These are phyloP conservation scores for Tenebrosternarchus preto DNA, from an alignment of 2,113 vertebrate species.

Conservation along the genomic window DNA sequence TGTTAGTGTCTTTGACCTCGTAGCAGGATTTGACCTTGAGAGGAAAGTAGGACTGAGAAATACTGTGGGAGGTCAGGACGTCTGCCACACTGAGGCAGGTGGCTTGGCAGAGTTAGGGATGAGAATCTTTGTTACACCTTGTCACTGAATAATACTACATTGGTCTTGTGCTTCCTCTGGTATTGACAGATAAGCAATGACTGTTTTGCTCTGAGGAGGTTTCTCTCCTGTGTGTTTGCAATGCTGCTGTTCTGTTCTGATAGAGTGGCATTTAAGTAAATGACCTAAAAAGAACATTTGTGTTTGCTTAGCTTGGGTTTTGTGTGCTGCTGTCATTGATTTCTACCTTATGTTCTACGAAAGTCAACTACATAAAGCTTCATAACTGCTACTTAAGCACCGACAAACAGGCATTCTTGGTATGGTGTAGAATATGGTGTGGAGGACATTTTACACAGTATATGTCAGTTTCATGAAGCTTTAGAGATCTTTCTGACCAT, in stretches of 20 bases:
- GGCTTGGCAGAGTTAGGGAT: slow-evolving; percentile 23
- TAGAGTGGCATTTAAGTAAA: slow-evolving; percentile 11
- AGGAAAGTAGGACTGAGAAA: slow-evolving; percentile 17
- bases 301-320: neutral
- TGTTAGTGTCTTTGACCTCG: slow-evolving; percentile 46
- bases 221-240: slow-evolving; percentile 13
- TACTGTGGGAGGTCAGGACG: slow-evolving; percentile 29
- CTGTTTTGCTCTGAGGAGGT: slow-evolving; percentile 25
- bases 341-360: neutral
- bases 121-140: slow-evolving; percentile 39
- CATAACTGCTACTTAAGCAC: neutral
- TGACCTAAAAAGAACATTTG: neutral
- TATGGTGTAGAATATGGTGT: too few relatives aligned
- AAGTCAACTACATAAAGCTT: neutral
- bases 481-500: too few relatives aligned
- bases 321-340: neutral
- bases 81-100: slow-evolving; percentile 15
- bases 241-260: neutral
- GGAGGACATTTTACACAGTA: too few relatives aligned
- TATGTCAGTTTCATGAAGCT: too few relatives aligned
- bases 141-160: slow-evolving; percentile 37
- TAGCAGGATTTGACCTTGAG: slow-evolving; percentile 47
- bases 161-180: slow-evolving; percentile 25
- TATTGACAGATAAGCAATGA: slow-evolving; percentile 47
- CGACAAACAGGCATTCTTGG: neutral